Base-by-base conservation (phyloP, 1,140 invertebrate species). In the Lordiphosa collinella region DNA sequence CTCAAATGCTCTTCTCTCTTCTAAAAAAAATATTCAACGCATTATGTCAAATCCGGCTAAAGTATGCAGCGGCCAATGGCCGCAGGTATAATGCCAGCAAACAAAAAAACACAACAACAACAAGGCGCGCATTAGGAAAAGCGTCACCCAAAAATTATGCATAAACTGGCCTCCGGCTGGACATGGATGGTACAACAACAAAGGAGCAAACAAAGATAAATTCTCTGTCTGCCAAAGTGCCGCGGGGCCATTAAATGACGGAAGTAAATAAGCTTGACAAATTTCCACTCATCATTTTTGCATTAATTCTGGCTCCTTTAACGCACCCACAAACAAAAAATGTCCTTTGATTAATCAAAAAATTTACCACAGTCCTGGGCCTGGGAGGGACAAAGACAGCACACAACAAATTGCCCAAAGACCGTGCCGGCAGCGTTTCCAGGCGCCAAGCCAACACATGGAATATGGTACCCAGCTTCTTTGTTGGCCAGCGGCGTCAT, bases 261-360 rank as follows among this genome's bases (percentile, higher is more conserved):
- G 73, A 86, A 86, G 84, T 84, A 86, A 86, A 86, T 86, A 86
- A 86, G 84, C 84, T 84, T 87, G 84, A 86, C 85, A 86, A 86
- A 86, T 86, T 86, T 87, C 79, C 78, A 85, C 84, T 86, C 84
- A 86, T 86, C 78, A 86, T 86, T 86, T 87, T 87, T 87, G 73
- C 84, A 86, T 86, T 86, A 86, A 87, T 86, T 86, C 84, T 49
- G 84, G 65, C 84, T 86, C 68, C 73, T 86, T 86, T 86, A 75
- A 78, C 43, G 61, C 58, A 65, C 71, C 25, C 25, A 65, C 34
- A 65, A 56, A 61, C 63, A 71, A 69, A 70, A 86, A 86, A 86
- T 87, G 73, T 86, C 73, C 78, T 86, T 87, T 86, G 84, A 86
- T 86, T 86, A 86, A 86, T 86, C 84, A 86, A 86, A 87, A 86